A percentile compares a stretch with the other conserved stretches of the same genome.
phyloP scores from a whole-genome alignment of 2,113 vertebrate genomes.

The Manacus vitellinus region DNA sequence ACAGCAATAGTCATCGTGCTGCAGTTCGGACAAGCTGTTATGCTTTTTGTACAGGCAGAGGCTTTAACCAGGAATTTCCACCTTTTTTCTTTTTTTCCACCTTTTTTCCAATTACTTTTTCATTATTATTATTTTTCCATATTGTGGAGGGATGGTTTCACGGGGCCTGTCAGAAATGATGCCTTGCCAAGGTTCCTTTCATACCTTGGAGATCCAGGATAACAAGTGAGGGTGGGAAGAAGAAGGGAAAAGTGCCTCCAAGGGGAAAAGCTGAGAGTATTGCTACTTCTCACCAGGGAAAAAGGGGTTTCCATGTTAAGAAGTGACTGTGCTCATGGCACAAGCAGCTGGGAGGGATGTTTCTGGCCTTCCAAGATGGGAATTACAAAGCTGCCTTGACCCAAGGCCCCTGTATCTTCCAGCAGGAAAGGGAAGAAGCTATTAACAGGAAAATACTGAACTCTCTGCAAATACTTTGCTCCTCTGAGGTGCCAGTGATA shows the following conservation, averaged over 20 bases:
- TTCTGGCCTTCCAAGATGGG: not conserved
- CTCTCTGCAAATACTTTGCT: not conserved
- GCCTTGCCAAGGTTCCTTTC: not conserved
- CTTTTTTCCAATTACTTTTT: not conserved
- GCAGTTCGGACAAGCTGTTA: slow-evolving; percentile 31
- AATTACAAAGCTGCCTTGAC: not conserved
- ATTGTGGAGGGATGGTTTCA: not conserved
- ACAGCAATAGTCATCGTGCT: slow-evolving; percentile 13
- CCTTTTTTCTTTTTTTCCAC: not conserved
- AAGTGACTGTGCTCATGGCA: not conserved
- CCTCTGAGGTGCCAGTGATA: slow-evolving; percentile 40
- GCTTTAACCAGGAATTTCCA: slow-evolving; percentile 30
- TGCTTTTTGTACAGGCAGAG: not conserved
- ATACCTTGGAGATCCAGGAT: not conserved
- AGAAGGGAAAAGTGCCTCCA: not conserved
- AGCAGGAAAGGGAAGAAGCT: not conserved
- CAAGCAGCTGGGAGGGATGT: not conserved
- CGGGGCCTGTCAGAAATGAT: not conserved
- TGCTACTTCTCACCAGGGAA: not conserved
- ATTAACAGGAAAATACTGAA: slow-evolving; percentile 15
- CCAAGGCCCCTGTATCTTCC: not conserved
- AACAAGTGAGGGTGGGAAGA: not conserved
- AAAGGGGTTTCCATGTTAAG: not conserved
- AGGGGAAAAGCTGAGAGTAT: not conserved
- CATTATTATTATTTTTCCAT: not conserved